A percentile compares a stretch with the other conserved stretches of the same genome.
phyloP scores from a whole-genome alignment of 2,113 vertebrate species.

The Zosterops japonicus region DNA sequence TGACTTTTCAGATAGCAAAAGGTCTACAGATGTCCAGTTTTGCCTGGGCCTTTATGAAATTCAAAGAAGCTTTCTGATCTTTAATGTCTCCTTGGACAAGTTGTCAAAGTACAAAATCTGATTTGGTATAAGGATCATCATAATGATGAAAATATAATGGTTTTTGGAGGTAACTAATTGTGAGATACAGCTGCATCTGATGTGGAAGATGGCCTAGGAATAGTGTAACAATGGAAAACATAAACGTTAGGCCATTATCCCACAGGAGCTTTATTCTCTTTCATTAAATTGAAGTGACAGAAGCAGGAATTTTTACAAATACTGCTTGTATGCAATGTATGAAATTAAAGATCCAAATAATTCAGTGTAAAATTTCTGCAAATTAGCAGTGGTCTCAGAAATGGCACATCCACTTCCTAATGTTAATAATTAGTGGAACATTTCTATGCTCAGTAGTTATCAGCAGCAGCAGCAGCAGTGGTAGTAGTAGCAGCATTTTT shows the following conservation, averaged over 20 bases:
- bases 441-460: background rate
- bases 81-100: background rate
- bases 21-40: background rate
- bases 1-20: background rate
- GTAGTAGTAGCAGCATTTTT: background rate
- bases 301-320: background rate
- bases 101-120: background rate
- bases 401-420: accelerated
- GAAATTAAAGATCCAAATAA: background rate
- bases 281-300: background rate
- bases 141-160: background rate
- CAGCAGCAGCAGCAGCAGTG: background rate
- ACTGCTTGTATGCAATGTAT: background rate
- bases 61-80: background rate
- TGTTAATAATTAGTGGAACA: background rate
- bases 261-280: background rate
- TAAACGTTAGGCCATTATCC: background rate
- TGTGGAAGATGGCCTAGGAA: background rate
- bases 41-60: background rate
- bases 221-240: background rate
- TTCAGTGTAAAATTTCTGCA: background rate
- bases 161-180: background rate
- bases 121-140: background rate
- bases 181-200: background rate
- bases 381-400: background rate